Evolutionary conservation across 2,888 invertebrate genomes (phyloP).

Genomic region (Polyploca ridens): DNA sequence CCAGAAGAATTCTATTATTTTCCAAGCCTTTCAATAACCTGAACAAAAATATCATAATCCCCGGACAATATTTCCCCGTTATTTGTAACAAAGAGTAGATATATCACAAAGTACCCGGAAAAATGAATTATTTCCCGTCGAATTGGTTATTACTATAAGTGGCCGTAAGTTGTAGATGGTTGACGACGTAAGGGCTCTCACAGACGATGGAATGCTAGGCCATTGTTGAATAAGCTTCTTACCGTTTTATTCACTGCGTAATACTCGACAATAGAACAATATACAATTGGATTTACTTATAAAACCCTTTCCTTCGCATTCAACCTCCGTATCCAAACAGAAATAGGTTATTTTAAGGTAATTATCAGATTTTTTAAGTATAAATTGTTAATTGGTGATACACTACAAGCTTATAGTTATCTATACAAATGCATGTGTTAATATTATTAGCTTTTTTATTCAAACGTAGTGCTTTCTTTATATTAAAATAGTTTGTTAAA

Average conservation of each 20-base stretch:
- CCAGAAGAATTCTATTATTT: too few relatives aligned
- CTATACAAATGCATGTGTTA: too few relatives aligned
- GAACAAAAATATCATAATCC: not conserved
- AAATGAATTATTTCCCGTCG: constrained; percentile 13
- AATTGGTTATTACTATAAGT: constrained; percentile 15
- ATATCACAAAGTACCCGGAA: constrained; percentile 6
- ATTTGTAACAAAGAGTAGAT: not conserved
- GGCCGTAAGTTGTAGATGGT: constrained; percentile 12
- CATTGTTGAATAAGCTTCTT: constrained; percentile 1
- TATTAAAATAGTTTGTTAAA: too few relatives aligned
- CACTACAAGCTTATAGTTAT: too few relatives aligned
- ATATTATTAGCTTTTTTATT: too few relatives aligned
- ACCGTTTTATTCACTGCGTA: not conserved
- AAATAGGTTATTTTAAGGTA: not conserved
- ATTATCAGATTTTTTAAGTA: not conserved
- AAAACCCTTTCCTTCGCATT: not conserved
- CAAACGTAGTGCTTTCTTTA: too few relatives aligned
- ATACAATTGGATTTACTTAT: not conserved
- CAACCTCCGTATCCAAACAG: not conserved
- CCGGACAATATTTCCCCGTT: not conserved
- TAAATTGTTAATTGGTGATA: too few relatives aligned
- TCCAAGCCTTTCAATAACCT: too few relatives aligned
- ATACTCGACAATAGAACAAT: not conserved
- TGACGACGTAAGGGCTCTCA: constrained; percentile 10
- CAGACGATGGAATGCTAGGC: not conserved